Base-by-base conservation (phyloP, 2,888 invertebrate species). In the Drosophila flavopinicola region DNA sequence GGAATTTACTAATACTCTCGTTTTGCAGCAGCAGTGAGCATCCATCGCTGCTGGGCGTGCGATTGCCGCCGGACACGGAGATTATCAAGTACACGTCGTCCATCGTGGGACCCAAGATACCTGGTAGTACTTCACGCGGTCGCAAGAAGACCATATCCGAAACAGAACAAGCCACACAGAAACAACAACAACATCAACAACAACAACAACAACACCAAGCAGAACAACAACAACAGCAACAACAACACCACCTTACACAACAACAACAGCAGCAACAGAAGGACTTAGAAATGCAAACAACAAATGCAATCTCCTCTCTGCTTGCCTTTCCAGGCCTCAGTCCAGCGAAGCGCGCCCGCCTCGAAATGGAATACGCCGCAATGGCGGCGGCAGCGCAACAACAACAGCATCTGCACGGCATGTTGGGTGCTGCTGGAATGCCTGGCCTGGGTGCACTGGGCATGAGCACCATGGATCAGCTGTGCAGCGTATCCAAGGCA, bases 81-180 rank as follows among this genome's bases (percentile, higher is more conserved):
- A 96, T 96, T 73, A 96, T 97, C 89, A 96, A 96, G 91, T 96
- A 96, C 90, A 96, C 96, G 74, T 96, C 96, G 75, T 96, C 96
- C 61, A 94, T 96, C 87, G 95, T 96, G 76, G 96, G 96, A 63
- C 96, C 96, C 57, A 96, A 96, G 93, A 93, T 95, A 72, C 95
- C 96, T 10, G 96, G 96, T 65, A 95, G 95, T 66, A 96, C 96
- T 76, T 96, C 96, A 87, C 93, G 96, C 47, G 96, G 96, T 58
- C 93, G 96, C 60, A 96, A 96, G 93, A 96, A 96, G 93, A 96
- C 96, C 47, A 96, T 96, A 89, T 96, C 96, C 0, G 91, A 96
- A 82, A 96, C 96, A 92, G 95, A 96, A 87, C 89, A 89, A n/a
- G n/a, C n/a, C n/a, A n/a, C n/a, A 69, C 89, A 89, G 77, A 89